Conservation (phyloP, 1,140 invertebrate species). For the Pinna nobilis region DNA sequence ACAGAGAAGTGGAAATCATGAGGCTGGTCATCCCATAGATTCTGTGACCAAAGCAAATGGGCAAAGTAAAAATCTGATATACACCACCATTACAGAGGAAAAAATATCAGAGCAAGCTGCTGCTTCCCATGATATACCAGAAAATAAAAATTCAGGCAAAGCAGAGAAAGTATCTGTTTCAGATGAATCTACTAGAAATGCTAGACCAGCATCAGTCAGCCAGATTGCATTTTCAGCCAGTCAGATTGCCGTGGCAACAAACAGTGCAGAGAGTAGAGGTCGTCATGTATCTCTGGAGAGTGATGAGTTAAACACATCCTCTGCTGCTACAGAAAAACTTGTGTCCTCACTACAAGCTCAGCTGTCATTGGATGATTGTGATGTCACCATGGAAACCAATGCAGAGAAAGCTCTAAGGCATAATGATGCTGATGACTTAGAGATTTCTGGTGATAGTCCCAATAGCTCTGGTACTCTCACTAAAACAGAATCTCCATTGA, state of each 20-base stretch:
- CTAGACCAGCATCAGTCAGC: not conserved
- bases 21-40: not conserved
- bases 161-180: not conserved
- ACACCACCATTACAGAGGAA: not conserved
- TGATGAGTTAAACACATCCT: not conserved
- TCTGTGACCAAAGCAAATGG: not conserved
- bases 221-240: not conserved
- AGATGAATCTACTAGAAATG: not conserved
- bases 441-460: not conserved
- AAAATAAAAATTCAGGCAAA: not conserved
- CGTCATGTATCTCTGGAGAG: too few species aligned
- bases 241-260: constrained; percentile 10
- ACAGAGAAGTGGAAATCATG: not conserved
- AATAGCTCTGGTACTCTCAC: not conserved
- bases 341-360: constrained; percentile 11
- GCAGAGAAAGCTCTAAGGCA: not conserved
- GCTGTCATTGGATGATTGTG: not conserved
- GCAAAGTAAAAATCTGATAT: too few species aligned
- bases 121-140: not conserved
- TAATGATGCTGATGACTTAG: not conserved
- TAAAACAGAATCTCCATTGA: not conserved
- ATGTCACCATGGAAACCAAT: too few species aligned
- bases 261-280: too few species aligned
- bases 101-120: not conserved
- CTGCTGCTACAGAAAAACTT: not conserved